Evolutionary conservation across 2,797 vertebrate genomes (phyloP), one percentile per base, ranked within the genome.

Genomic region (Zalophus californianus): DNA sequence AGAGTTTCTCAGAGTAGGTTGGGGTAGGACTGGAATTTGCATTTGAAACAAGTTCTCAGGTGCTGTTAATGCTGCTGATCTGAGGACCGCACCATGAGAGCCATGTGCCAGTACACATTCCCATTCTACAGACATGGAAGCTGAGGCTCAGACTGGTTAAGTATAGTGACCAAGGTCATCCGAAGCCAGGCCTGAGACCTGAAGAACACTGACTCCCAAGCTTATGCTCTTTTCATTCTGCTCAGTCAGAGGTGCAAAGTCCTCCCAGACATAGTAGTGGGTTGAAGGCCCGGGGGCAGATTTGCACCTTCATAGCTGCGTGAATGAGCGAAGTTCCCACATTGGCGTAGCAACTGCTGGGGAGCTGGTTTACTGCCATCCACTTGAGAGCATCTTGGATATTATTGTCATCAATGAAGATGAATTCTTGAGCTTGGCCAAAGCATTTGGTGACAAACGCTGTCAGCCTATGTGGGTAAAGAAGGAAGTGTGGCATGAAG

Each of bases 391-490:
- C 99, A 8, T 99, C 97, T 4, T 90, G 27, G 44, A 99, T 98
- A 92, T 99, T 98, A 58, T 87, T 93, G 9, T 98, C 95, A 66
- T 99, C 98, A 75, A 99, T 98, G 73, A 99, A 99, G 98, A 99
- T 99, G 98, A 98, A 99, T 0, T 98, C 77, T 35, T 5, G 98
- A 2, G 99, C 99, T 62, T 99, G 98, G 35, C 97, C 98, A 20
- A 99, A 99, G 25, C 99, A 99, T 98, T 99, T 99, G 98, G 99
- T 99, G 96, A 99, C 99, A 92, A 99, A 99, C 1, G 99, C 98
- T 20, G 99, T 99, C 96, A 99, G 96, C 99, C 99, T 99, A 91
- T 75, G 56, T 12, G 96, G 70, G 20, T 85, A 91, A 32, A 48
- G 75, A 97, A 73, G 90, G 64, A 82, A 85, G 78, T 15, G 7